Conservation (phyloP, 2,797 vertebrate species). For the Thripadectes ignobilis region DNA sequence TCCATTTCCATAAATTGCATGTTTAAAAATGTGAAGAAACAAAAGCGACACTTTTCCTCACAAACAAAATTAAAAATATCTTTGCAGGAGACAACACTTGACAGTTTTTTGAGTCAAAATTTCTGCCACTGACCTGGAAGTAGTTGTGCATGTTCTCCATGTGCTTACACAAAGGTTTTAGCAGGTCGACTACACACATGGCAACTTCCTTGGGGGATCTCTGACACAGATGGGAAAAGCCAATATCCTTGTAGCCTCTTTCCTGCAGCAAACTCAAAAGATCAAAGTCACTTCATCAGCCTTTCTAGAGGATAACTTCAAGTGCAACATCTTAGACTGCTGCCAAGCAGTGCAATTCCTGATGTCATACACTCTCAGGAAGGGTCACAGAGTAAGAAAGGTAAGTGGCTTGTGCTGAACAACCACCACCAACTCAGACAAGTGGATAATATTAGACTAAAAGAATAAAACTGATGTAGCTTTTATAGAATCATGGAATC, state of each 20-base stretch:
- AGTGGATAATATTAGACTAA: neutral
- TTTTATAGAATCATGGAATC: neutral
- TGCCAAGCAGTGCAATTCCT: neutral
- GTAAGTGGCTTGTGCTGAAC: neutral
- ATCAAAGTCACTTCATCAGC: neutral
- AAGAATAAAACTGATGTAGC: neutral
- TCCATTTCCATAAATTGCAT: neutral
- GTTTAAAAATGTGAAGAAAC: neutral
- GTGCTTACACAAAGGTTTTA: conserved; percentile 90
- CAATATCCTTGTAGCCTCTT: conserved; percentile 80
- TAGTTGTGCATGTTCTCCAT: conserved; percentile 96
- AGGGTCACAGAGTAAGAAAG: neutral
- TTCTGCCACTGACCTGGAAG: conserved; percentile 86
- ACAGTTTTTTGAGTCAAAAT: neutral
- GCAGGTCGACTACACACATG: conserved; percentile 77
- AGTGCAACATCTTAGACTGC: neutral
- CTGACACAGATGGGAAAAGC: conserved; percentile 92
- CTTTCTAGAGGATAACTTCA: neutral
- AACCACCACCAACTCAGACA: neutral
- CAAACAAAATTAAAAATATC: neutral
- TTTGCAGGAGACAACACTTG: neutral
- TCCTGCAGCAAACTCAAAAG: conserved; percentile 75
- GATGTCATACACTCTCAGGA: neutral
- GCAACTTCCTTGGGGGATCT: conserved; percentile 84
- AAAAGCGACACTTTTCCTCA: neutral